phyloP scores from a whole-genome alignment of 2,113 vertebrate genomes.

The Vicugna pacos region DNA sequence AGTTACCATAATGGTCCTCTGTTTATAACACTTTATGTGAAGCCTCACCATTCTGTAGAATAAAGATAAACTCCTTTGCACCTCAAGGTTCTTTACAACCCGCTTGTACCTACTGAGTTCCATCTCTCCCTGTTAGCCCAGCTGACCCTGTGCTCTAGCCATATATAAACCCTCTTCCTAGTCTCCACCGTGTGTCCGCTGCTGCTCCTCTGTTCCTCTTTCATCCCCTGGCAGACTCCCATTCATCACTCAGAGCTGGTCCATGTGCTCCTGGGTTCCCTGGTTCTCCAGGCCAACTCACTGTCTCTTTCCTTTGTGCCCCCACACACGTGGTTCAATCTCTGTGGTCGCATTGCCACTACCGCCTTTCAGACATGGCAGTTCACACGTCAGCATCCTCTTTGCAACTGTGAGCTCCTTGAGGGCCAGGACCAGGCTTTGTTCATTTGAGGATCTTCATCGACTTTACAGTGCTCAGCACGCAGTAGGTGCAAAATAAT shows the following conservation, averaged over 20 bases:
- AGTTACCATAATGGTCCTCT: background rate
- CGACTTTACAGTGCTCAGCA: background rate
- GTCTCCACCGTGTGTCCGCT: background rate
- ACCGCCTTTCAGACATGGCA: background rate
- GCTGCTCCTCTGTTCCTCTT: background rate
- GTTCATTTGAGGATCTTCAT: background rate
- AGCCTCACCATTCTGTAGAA: background rate
- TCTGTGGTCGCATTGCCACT: background rate
- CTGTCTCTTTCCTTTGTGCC: background rate
- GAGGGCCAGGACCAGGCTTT: background rate
- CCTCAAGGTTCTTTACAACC: background rate
- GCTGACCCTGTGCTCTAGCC: background rate
- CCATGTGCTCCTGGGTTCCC: background rate
- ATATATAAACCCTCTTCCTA: background rate
- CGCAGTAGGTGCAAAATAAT: background rate
- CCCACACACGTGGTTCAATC: background rate
- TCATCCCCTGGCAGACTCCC: background rate
- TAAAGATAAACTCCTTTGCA: background rate
- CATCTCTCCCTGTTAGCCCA: background rate
- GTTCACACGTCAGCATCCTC: background rate
- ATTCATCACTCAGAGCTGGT: background rate
- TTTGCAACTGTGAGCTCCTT: background rate
- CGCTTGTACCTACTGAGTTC: background rate
- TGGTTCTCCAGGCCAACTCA: background rate
- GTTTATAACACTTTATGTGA: background rate